Conservation (phyloP, 2,797 vertebrate genomes). For the Ciconia nigra region DNA sequence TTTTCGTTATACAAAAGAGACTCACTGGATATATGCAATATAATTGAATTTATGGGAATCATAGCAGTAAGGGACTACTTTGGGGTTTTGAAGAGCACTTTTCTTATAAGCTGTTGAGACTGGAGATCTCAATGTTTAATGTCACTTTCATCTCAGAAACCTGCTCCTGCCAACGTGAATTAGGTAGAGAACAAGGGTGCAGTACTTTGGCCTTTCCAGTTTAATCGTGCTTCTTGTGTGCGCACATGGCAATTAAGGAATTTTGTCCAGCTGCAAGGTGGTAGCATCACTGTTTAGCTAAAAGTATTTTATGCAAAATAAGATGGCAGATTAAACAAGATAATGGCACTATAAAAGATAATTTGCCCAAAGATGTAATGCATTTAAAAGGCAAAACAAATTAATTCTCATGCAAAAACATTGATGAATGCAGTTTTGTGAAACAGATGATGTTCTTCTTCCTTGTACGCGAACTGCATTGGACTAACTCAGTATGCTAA, state of each 20-base stretch:
- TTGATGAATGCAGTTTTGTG: not conserved
- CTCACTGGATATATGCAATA: not conserved
- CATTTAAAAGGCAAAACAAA: constrained; percentile 3
- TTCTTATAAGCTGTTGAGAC: not conserved
- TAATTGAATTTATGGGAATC: not conserved
- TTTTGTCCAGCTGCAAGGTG: not conserved
- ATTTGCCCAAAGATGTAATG: not conserved
- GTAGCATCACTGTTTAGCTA: not conserved
- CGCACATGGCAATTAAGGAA: not conserved
- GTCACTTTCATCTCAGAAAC: not conserved
- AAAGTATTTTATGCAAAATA: not conserved
- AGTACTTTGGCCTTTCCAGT: not conserved
- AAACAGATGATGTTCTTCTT: not conserved
- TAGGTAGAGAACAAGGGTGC: not conserved
- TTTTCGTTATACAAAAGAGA: not conserved
- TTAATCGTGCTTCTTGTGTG: not conserved
- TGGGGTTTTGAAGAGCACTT: not conserved
- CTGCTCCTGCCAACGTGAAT: not conserved
- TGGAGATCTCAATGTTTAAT: not conserved
- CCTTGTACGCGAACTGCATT: not conserved
- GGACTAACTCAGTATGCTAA: not conserved
- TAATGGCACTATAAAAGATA: not conserved
- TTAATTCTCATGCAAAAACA: not conserved
- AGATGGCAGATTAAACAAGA: not conserved
- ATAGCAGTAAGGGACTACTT: not conserved